Base-by-base conservation (phyloP, 2,797 vertebrate species). In the Karalla daura region DNA sequence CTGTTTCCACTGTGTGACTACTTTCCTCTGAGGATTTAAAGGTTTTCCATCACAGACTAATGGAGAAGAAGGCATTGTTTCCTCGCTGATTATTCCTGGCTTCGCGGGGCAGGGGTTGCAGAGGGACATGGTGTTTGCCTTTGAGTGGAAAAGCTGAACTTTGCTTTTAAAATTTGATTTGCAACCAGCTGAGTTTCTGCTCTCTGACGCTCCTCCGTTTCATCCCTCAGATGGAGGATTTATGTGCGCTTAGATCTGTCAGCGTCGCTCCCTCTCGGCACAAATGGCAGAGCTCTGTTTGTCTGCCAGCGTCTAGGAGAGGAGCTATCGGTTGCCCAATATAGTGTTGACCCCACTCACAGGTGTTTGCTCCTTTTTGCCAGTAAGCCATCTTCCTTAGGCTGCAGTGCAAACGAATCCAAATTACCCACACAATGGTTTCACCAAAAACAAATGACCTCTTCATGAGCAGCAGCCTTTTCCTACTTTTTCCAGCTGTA, bases 281-380 rank as follows among this genome's bases (percentile, higher is more conserved):
- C 66, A 80, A 65, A 58, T 82, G 64, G 61, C 70, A 81, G 59
- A 63, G 60, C 64, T 75, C 72, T 28, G 15, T 28, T 36, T 63
- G 82, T 88, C 86, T 90, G 86, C 83, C 68, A 87, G 78, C 78
- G 51, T 77, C 67, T 80, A 81, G 68, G 83, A 87, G 92, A 89
- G 82, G 81, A 88, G 88, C 91, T 82, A 89, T 88, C 80, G 89
- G 92, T 88, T 80, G 63, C 88, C 91, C 74, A 63, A 70, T 76
- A 40, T 76, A 91, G 92, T 91, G 50, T 74, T 71, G 84, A 94
- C 91, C 79, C 80, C 64, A 82, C 83, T 86, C 86, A 86, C 93
- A 91, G 90, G 89, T 89, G 91, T 85, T 90, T 74, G 78, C 89
- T 89, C 35, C 39, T 45, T 65, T 71, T 93, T 91, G 91, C 94